Evolutionary conservation across 1,140 invertebrate species (phyloP).

Genomic region (Acromyrmex charruanus): DNA sequence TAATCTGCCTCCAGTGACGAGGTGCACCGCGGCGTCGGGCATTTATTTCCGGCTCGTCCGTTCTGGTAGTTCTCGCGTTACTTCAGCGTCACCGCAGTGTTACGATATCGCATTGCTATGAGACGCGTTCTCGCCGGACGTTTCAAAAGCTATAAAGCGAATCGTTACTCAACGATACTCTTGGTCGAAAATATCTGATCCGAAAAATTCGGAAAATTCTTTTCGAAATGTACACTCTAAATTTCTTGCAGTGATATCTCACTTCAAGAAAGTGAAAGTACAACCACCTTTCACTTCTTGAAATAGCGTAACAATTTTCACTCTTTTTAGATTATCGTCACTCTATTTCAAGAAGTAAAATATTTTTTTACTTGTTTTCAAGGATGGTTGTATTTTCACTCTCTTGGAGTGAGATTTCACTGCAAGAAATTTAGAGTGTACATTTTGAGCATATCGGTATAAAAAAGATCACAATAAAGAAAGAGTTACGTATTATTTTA

Average conservation of each 20-base stretch:
- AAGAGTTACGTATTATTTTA: neutral
- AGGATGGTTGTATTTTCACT: too few species aligned
- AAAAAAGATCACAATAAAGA: neutral
- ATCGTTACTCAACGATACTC: slow-evolving; percentile 6
- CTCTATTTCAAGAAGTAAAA: too few species aligned
- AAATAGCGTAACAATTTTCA: too few species aligned
- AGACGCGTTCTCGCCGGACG: neutral
- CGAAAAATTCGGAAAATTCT: slow-evolving; percentile 13
- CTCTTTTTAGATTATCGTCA: too few species aligned
- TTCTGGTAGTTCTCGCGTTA: slow-evolving; percentile 61
- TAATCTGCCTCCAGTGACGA: slow-evolving; percentile 66
- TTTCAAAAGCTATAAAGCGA: slow-evolving; percentile 24
- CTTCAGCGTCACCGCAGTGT: slow-evolving; percentile 39
- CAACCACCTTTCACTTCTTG: too few species aligned
- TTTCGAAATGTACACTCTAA: too few species aligned
- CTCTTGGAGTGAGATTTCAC: too few species aligned
- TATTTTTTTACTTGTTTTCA: too few species aligned
- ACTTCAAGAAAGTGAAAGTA: too few species aligned
- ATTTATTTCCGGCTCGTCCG: slow-evolving; percentile 72
- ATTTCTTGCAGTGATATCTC: too few species aligned
- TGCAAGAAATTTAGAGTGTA: too few species aligned
- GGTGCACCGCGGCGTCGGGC: slow-evolving; percentile 49
- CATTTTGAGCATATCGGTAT: too few species aligned
- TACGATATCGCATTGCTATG: slow-evolving; percentile 2
- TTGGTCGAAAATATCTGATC: neutral